Base-by-base conservation (phyloP, 2,797 vertebrate species). In the Macroramphosus scolopax region DNA sequence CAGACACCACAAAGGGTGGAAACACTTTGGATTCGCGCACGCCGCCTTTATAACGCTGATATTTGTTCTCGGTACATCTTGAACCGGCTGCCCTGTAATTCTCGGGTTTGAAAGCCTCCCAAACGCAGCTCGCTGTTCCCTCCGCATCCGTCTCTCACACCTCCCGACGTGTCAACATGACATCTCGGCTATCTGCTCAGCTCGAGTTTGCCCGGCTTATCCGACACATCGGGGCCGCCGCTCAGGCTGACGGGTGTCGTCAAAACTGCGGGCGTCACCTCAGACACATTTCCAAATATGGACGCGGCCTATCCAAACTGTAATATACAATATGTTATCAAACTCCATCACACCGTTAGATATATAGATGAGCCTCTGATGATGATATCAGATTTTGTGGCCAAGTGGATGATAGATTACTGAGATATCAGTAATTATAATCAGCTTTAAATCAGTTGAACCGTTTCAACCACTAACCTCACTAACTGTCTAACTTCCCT, bases 141-240 rank as follows among this genome's bases (percentile, higher is more conserved):
- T 20, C 29, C 12, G 17, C 52, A 62, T 64, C 63, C 22, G 10
- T 71, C 53, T 38, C 50, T 49, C 66, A 47, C 69, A 16, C 63
- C 51, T 51, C 48, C 16, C 50, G 62, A 58, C 75, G 48, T 43
- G 76, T 75, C 70, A 22, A 24, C 61, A 35, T 63, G 67, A 80
- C 75, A 64, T 73, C 65, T 47, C 14, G 51, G 54, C 62, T 30
- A 56, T 72, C 66, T 63, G 66, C 58, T 69, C 13, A 18, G 61
- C 43, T 69, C 53, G 47, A 8, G 8, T 59, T 50, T 8, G 20
- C 56, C 52, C 2, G 15, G 13, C 55, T 34, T 53, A 50, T 82
- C 74, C 61, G 78, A 80, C 74, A 67, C 74, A 74, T 80, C 55
- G 40, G 51, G 44, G 54, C 58, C 42, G 72, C 50, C 54, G 26